These are phyloP conservation scores for Chrysomela aeneicollis DNA, from an alignment of 2,888 invertebrate genomes.

Conservation along the genomic window DNA sequence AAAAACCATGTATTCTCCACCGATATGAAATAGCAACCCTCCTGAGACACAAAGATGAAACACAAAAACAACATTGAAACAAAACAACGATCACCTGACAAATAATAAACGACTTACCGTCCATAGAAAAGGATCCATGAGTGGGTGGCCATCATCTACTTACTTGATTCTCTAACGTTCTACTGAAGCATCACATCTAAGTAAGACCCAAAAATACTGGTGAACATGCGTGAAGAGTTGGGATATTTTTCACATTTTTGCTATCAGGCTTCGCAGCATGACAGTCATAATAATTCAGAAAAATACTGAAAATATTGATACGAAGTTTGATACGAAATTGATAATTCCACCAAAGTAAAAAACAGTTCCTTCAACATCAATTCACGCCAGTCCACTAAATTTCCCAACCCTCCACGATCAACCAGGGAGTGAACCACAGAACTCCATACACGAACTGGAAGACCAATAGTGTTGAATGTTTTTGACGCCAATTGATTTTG, in stretches of 20 bases:
- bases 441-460: too few species aligned
- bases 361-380: too few species aligned
- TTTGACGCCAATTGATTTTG: too few species aligned
- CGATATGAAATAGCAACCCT: conserved; percentile 35
- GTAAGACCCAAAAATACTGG: conserved; percentile 25
- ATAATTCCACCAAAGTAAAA: too few species aligned
- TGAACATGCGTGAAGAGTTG: not conserved
- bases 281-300: too few species aligned
- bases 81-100: not conserved
- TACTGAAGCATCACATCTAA: conserved; percentile 27
- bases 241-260: not conserved
- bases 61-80: conserved; percentile 12
- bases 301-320: too few species aligned
- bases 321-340: too few species aligned
- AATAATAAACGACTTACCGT: conserved; percentile 24
- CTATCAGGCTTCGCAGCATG: too few species aligned
- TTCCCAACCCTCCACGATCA: not conserved
- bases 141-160: not conserved
- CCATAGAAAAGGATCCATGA: not conserved
- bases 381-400: too few species aligned
- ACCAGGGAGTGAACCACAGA: too few species aligned
- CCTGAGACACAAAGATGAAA: conserved; percentile 22
- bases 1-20: conserved; percentile 39
- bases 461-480: too few species aligned
- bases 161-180: conserved; percentile 18